A percentile compares a stretch with the other conserved stretches of the same genome.
phyloP scores from a whole-genome alignment of 2,113 vertebrate genomes.

The Nesogale talazaci region DNA sequence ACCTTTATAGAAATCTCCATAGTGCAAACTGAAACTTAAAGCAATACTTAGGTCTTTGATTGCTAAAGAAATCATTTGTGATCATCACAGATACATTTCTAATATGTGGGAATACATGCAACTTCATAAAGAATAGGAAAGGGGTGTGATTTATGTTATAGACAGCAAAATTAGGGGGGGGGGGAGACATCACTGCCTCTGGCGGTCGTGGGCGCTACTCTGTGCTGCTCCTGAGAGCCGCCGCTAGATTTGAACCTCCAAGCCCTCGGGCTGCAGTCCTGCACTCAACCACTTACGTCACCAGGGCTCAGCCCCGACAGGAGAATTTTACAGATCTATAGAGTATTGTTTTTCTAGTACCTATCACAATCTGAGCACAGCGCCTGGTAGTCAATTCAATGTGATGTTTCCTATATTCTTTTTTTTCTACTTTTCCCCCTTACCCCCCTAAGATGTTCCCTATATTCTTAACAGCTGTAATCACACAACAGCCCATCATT shows the following conservation, averaged over 20 bases:
- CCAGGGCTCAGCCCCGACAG: too few relatives aligned
- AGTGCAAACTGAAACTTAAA: conserved; percentile 14
- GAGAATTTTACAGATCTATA: background rate
- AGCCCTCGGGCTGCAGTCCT: too few relatives aligned
- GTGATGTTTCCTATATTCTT: conserved; percentile 46
- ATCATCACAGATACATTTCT: conserved; percentile 22
- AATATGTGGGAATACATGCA: conserved; percentile 5
- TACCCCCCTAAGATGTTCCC: too few relatives aligned
- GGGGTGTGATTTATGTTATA: conserved; percentile 15
- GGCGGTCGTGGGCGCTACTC: too few relatives aligned
- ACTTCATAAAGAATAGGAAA: conserved; percentile 33
- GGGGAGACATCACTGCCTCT: too few relatives aligned
- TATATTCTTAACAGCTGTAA: conserved; percentile 55
- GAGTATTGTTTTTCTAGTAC: conserved; percentile 7
- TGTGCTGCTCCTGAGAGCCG: too few relatives aligned
- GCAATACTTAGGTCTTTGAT: background rate
- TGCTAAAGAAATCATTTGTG: conserved; percentile 27
- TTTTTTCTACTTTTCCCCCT: too few relatives aligned
- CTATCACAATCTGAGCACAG: background rate
- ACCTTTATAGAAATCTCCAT: background rate
- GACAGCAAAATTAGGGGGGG: too few relatives aligned
- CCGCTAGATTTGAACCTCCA: too few relatives aligned
- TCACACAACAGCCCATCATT: background rate
- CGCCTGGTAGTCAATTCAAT: background rate
- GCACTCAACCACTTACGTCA: too few relatives aligned